Evolutionary conservation across 2,888 invertebrate genomes (phyloP).

Genomic region (Lamellibrachia satsuma): DNA sequence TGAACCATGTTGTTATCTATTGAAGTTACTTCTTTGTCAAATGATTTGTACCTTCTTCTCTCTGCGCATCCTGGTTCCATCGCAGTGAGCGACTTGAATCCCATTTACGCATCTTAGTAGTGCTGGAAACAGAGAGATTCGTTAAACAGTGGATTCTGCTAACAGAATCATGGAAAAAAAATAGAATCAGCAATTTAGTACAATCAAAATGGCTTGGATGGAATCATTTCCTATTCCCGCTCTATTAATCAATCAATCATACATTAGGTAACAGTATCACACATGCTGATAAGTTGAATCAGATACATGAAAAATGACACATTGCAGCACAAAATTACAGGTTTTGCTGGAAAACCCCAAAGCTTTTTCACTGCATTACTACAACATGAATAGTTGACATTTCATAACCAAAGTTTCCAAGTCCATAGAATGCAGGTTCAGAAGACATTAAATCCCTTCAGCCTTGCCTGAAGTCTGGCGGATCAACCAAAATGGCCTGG

Average conservation of each 20-base stretch:
- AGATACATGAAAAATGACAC: background rate
- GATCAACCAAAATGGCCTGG: slow-evolving; percentile 62
- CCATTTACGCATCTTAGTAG: slow-evolving; percentile 63
- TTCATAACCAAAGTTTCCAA: background rate
- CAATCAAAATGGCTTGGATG: too few relatives aligned
- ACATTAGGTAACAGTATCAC: too few relatives aligned
- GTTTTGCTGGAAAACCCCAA: too few relatives aligned
- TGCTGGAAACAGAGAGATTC: slow-evolving; percentile 44
- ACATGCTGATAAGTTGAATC: too few relatives aligned
- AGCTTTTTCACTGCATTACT: background rate
- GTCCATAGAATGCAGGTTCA: background rate
- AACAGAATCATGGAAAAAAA: too few relatives aligned
- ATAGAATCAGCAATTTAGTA: background rate
- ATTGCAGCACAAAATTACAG: background rate
- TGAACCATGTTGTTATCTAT: background rate
- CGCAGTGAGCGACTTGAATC: slow-evolving; percentile 62
- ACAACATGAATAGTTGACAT: background rate
- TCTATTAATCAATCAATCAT: too few relatives aligned
- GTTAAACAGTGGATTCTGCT: background rate
- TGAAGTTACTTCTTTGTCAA: too few relatives aligned
- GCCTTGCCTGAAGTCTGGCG: slow-evolving; percentile 63
- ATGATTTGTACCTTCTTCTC: slow-evolving; percentile 60
- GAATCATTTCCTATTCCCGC: too few relatives aligned
- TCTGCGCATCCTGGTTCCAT: slow-evolving; percentile 65
- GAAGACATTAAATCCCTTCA: background rate